phyloP scores from a whole-genome alignment of 2,797 vertebrate species.

The Propithecus perrieri region DNA sequence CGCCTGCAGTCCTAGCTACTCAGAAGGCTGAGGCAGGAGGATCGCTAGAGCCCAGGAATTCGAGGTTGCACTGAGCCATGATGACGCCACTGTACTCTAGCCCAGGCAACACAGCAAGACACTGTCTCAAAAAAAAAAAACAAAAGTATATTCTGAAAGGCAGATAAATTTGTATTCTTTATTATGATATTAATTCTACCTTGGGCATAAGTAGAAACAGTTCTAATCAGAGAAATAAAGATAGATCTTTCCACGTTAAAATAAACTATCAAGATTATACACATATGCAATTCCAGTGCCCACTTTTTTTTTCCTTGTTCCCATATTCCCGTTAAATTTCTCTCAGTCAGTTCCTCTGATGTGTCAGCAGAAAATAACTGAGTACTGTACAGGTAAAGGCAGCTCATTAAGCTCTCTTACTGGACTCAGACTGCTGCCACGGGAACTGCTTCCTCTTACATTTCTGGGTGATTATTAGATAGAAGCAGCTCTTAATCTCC shows the following conservation, averaged over 20 bases:
- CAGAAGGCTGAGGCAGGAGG: no score
- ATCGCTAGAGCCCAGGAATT: no score
- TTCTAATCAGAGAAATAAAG: constrained; percentile 2
- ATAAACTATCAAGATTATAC: background rate
- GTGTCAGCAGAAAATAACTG: constrained; percentile 34
- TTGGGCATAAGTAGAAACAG: background rate
- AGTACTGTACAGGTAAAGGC: constrained; percentile 9
- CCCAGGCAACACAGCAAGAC: no score
- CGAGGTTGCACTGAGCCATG: no score
- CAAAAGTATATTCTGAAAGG: background rate
- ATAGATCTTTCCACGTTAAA: constrained; percentile 7
- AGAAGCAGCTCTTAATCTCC: constrained; percentile 65
- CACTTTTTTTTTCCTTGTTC: background rate
- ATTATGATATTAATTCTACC: background rate
- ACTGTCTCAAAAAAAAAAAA: no score
- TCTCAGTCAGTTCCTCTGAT: background rate
- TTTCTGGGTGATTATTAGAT: constrained; percentile 71
- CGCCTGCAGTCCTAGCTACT: no score
- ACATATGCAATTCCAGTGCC: background rate
- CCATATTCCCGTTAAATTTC: constrained; percentile 3
- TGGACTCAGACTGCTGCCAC: constrained; percentile 52
- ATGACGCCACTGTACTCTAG: no score
- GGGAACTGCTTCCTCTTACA: constrained; percentile 66
- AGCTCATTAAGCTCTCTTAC: constrained; percentile 52
- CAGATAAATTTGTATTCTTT: background rate